These are phyloP conservation scores for Gambusia yucatana DNA, from an alignment of 2,797 vertebrate species.

Conservation along the genomic window DNA sequence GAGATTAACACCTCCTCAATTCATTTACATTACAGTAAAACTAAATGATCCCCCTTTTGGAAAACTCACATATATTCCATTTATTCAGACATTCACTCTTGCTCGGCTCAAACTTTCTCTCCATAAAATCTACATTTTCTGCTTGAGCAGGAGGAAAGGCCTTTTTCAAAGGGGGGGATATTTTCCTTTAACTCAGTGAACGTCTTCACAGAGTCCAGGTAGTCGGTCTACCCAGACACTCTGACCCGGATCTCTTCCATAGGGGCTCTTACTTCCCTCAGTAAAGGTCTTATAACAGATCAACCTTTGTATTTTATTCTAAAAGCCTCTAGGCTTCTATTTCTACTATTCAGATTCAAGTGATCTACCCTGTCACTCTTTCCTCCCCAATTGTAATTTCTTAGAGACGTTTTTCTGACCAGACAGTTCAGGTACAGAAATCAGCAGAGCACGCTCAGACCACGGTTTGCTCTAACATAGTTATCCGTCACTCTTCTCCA, in stretches of 20 bases:
- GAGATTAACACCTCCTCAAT: not conserved
- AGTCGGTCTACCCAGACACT: no score
- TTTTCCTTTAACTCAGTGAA: not conserved
- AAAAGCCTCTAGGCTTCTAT: not conserved
- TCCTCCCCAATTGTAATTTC: no score
- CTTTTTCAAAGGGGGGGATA: not conserved
- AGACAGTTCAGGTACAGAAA: no score
- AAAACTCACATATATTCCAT: not conserved
- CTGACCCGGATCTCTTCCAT: no score
- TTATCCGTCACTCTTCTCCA: no score
- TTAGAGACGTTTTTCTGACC: no score
- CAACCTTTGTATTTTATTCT: not conserved
- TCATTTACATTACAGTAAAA: not conserved
- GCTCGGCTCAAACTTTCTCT: not conserved
- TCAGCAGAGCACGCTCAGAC: no score
- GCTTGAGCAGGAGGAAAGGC: not conserved
- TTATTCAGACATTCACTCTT: not conserved
- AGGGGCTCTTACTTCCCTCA: not conserved
- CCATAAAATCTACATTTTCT: not conserved
- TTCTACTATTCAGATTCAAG: not conserved
- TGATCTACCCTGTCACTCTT: no score
- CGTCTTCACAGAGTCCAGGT: no score
- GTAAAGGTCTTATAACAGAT: not conserved
- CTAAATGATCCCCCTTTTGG: not conserved
- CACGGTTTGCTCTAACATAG: no score